A percentile compares a stretch with the other conserved stretches of the same genome.
Conservation (phyloP, 1,140 invertebrate species). For the Ceratosolen solmsi region DNA sequence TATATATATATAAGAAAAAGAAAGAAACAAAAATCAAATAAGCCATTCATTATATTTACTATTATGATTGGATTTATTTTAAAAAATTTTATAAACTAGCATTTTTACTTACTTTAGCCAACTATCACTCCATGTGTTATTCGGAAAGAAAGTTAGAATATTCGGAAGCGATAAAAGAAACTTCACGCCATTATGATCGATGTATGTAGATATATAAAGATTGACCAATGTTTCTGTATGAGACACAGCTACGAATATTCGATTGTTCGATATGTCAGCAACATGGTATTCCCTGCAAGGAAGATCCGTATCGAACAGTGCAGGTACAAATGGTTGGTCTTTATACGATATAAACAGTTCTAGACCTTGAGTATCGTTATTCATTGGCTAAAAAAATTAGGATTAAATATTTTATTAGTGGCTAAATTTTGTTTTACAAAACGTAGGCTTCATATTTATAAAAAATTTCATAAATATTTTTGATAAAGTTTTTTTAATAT, state of each 20-base stretch:
- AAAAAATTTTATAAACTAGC: neutral
- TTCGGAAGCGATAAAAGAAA: conserved; percentile 88
- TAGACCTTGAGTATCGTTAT: conserved; percentile 69
- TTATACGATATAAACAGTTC: conserved; percentile 87
- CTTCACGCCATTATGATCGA: conserved; percentile 74
- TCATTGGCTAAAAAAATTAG: conserved; percentile 9
- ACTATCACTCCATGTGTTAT: conserved; percentile 83
- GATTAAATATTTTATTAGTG: neutral
- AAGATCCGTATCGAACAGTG: conserved; percentile 82
- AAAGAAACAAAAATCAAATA: no score
- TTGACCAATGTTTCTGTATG: conserved; percentile 83
- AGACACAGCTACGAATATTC: conserved; percentile 88
- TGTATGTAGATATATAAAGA: conserved; percentile 83
- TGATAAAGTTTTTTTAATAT: no score
- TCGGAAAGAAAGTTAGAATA: conserved; percentile 89
- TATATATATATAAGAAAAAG: no score
- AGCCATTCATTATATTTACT: no score
- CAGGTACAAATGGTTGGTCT: conserved; percentile 79
- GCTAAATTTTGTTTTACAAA: no score
- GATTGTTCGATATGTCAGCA: conserved; percentile 85
- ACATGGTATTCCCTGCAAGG: conserved; percentile 83
- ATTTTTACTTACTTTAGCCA: conserved; percentile 85
- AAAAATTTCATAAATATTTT: no score
- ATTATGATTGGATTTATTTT: neutral
- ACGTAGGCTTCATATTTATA: no score